Conservation (phyloP, 2,113 vertebrate species). For the Danionella cerebrum region DNA sequence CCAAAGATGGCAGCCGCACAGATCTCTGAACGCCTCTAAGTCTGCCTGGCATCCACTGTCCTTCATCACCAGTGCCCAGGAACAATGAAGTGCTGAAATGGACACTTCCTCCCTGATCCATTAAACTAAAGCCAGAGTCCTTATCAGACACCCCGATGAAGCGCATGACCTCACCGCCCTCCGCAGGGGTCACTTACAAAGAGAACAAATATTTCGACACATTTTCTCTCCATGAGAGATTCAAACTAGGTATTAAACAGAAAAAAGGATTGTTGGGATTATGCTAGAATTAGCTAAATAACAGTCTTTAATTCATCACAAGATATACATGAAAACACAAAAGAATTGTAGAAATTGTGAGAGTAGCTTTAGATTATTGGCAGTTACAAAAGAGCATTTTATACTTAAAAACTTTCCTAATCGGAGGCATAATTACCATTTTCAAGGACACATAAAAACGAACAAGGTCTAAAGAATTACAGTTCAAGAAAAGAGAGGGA, state of each 20-base stretch:
- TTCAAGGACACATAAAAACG: no score
- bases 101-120: slow-evolving; percentile 5
- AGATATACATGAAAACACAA: no score
- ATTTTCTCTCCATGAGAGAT: background rate
- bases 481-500: background rate
- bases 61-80: background rate
- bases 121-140: background rate
- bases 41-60: background rate
- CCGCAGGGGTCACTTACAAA: background rate
- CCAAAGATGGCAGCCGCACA: background rate
- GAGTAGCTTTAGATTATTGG: no score
- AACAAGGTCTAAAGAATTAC: no score
- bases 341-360: no score
- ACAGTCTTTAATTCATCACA: no score
- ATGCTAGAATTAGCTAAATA: no score
- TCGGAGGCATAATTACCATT: no score
- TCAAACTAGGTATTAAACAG: no score
- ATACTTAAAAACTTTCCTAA: background rate
- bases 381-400: no score
- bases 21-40: background rate
- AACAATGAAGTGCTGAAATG: slow-evolving; percentile 15
- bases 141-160: slow-evolving; percentile 19
- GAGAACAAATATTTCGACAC: no score
- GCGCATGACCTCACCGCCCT: slow-evolving; percentile 16
- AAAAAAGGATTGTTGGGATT: no score